Evolutionary conservation across 2,797 vertebrate genomes (phyloP), one percentile per base, ranked within the genome.

Genomic region (Cheirogaleus major): DNA sequence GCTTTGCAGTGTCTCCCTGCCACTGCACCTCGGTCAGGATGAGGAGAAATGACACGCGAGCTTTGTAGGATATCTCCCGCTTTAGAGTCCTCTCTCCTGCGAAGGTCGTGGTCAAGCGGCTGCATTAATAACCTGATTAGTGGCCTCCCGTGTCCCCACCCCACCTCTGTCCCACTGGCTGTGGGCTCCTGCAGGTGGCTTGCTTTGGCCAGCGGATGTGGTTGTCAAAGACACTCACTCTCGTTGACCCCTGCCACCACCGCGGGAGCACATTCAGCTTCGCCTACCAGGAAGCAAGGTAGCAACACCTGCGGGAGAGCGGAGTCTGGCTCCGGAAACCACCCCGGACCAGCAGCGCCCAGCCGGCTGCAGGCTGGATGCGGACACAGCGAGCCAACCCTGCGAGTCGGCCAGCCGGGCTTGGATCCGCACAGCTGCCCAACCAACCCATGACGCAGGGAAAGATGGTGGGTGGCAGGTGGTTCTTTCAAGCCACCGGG

Each of bases 401-500:
- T 0, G 3, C 1, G 7, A 11, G 17, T 13, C 9, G 3, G n/a
- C 63, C 22, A 81, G 65, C 52, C 67, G 3, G 8, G 22, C 48
- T 72, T 52, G 0, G 35, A 35, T 12, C 2, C 45, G 69, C 45
- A 6, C 38, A 70, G 8, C 57, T 22, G 27, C 41, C n/a, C 20
- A 10, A 2, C 10, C 30, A 73, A 45, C 13, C 67, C 9, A 6
- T 2, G 48, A 14, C 41, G 13, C 41, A 6, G 3, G 11, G 15
- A 10, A n/a, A 57, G 13, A 25, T 0, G 4, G 3, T 0, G 12
- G 27, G 7, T 2, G 17, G 30, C 2, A 9, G 5, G 25, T 4
- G 12, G 4, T 27, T 27, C 73, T 27, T 41, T 80, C 23, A 12
- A 52, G 41, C 67, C 52, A n/a, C 7, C 3, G 25, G 0, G 9